Base-by-base conservation (phyloP, 1,140 invertebrate genomes). In the Drosophila lacteicornis region DNA sequence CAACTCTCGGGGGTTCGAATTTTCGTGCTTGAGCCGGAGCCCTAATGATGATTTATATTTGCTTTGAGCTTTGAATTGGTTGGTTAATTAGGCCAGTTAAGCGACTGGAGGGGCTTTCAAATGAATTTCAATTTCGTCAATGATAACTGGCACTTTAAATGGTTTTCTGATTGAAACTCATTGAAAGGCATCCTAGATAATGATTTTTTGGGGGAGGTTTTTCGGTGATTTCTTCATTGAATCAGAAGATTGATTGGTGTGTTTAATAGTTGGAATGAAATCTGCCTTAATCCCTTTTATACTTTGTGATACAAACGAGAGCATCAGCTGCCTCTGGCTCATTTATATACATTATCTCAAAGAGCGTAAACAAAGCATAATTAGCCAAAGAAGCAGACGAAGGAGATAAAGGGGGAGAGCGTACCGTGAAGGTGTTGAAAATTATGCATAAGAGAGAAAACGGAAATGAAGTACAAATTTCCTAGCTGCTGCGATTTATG, bases 401-500 rank as follows among this genome's bases (percentile, higher is more conserved):
- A 40, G 33, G 49, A 49, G 57, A 60, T 61, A 47, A 57, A 38
- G 62, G 43, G 47, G 59, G 45, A 55, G 59, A 45, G 46, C 33
- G 11, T 25, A 36, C 49, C n/a, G 53, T 40, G 62, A 58, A 68
- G 75, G 75, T 68, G 83, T 79, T 75, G 79, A 81, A 86, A 83
- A 83, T 87, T 80, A 80, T 77, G 71, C 83, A 88, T 77, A 83
- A 73, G 69, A 60, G 56, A 15, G 57, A 62, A 43, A 63, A 42
- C 59, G 79, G 76, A 84, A 83, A 87, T 88, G 74, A 88, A 87
- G 83, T 88, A 87, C 84, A 78, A 87, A 87, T 87, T 87, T 88
- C 45, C 63, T 68, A 78, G 66, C 51, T 67, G 49, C 61, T 70
- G 57, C 75, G 75, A 78, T 78, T 78, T 78, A 78, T 78, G 75